Percentiles rank a stretch among this genome's conserved stretches.
phyloP scores from a whole-genome alignment of 2,797 vertebrate genomes.

The Echiichthys vipera region DNA sequence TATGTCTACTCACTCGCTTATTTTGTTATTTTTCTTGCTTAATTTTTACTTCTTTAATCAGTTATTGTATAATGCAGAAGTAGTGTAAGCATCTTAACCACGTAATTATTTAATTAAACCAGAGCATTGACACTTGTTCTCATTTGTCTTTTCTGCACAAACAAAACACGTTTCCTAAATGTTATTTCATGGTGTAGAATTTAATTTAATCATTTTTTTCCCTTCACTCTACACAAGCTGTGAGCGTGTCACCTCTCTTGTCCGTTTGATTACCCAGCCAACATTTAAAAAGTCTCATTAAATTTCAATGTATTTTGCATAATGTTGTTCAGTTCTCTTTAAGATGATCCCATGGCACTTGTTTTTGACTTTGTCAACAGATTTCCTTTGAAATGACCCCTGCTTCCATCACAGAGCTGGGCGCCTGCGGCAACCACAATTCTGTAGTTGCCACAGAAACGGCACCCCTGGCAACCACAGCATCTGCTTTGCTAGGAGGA shows the following conservation, averaged over 20 bases:
- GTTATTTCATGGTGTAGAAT: background rate
- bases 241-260: background rate
- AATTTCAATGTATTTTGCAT: background rate
- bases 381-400: background rate
- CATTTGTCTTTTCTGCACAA: background rate
- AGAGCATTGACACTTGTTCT: background rate
- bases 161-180: background rate
- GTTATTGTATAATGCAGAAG: background rate
- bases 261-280: background rate
- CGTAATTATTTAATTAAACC: background rate
- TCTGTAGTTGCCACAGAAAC: conserved; percentile 51
- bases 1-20: background rate
- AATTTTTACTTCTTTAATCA: background rate
- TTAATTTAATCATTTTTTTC: background rate
- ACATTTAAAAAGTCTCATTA: background rate
- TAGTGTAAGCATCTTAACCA: background rate
- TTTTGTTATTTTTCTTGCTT: background rate
- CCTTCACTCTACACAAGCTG: background rate
- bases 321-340: background rate
- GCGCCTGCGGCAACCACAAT: conserved; percentile 25
- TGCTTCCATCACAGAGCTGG: background rate
- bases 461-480: conserved; percentile 55
- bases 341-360: background rate
- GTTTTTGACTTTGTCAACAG: conserved; percentile 9
- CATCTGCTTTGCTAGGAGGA: conserved; percentile 53